phyloP scores from a whole-genome alignment of 2,797 vertebrate genomes.

The Eulemur coronatus region DNA sequence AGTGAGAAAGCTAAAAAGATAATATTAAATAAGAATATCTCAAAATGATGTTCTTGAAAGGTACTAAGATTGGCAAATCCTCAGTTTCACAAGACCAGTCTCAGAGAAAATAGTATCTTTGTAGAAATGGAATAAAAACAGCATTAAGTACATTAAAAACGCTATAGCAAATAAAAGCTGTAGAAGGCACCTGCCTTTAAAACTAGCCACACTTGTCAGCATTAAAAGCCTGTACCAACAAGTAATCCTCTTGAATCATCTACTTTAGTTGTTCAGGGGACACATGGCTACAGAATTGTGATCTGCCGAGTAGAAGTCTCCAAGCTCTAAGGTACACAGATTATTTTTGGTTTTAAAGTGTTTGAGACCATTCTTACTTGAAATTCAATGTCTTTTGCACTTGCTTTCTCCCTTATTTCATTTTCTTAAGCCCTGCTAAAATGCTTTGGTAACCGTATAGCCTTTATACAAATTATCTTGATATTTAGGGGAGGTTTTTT shows the following conservation, averaged over 20 bases:
- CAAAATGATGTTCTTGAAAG: not conserved
- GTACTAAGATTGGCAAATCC: not conserved
- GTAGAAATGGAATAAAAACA: constrained; percentile 71
- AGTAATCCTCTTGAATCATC: constrained; percentile 56
- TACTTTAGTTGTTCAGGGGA: constrained; percentile 22
- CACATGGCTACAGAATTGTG: not conserved
- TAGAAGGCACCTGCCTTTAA: constrained; percentile 45
- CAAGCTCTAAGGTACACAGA: constrained; percentile 65
- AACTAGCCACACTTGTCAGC: not conserved
- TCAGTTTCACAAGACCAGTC: constrained; percentile 19
- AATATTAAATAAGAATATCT: not conserved
- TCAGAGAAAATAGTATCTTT: constrained; percentile 45
- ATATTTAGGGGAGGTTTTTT: constrained; percentile 36
- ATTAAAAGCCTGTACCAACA: constrained; percentile 1
- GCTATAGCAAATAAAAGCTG: constrained; percentile 63
- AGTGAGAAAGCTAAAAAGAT: not conserved
- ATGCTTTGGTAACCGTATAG: constrained; percentile 45
- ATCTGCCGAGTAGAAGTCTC: not conserved
- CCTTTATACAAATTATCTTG: constrained; percentile 60
- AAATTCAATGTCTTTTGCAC: constrained; percentile 47
- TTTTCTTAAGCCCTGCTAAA: constrained; percentile 60
- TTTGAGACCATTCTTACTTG: constrained; percentile 53
- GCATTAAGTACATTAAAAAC: constrained; percentile 64
- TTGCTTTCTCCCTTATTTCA: constrained; percentile 57
- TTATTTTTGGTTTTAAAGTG: constrained; percentile 61